Evolutionary conservation across 1,140 invertebrate species (phyloP).

Genomic region (Drosophila sp.): DNA sequence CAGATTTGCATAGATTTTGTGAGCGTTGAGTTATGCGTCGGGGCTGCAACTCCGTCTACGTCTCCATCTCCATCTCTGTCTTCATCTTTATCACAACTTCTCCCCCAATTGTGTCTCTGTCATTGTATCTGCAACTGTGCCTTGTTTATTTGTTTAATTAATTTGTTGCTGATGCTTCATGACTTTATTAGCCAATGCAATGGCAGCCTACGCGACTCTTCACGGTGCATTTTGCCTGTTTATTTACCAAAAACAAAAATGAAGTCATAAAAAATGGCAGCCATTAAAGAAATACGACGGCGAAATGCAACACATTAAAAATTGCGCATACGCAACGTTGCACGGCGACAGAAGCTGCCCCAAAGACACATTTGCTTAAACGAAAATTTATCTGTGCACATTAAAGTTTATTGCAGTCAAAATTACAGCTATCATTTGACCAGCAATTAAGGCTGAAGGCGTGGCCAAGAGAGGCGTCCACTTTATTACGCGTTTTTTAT

Average conservation of each 20-base stretch:
- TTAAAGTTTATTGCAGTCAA: constrained; percentile 79
- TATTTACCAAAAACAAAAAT: constrained; percentile 49
- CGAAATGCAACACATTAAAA: constrained; percentile 63
- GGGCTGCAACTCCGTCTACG: constrained; percentile 12
- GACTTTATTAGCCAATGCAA: constrained; percentile 56
- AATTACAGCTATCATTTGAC: constrained; percentile 79
- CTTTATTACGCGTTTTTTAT: constrained; percentile 74
- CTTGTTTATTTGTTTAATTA: constrained; percentile 79
- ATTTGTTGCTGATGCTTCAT: constrained; percentile 63
- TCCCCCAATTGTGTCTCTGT: neutral
- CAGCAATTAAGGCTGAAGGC: constrained; percentile 63
- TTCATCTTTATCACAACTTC: constrained; percentile 20
- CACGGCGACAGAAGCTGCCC: constrained; percentile 7
- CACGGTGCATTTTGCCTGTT: constrained; percentile 21
- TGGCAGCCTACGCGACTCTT: constrained; percentile 57
- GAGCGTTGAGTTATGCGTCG: constrained; percentile 20
- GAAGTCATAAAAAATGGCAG: constrained; percentile 72
- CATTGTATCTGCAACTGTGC: constrained; percentile 33
- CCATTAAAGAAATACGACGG: constrained; percentile 62
- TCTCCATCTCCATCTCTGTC: constrained; percentile 14
- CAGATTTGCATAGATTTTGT: constrained; percentile 70
- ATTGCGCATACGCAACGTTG: constrained; percentile 72
- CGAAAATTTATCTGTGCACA: constrained; percentile 76
- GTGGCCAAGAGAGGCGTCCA: constrained; percentile 29
- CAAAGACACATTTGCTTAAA: constrained; percentile 64